Conservation (phyloP, 2,888 invertebrate genomes). For the Brenthis ino region DNA sequence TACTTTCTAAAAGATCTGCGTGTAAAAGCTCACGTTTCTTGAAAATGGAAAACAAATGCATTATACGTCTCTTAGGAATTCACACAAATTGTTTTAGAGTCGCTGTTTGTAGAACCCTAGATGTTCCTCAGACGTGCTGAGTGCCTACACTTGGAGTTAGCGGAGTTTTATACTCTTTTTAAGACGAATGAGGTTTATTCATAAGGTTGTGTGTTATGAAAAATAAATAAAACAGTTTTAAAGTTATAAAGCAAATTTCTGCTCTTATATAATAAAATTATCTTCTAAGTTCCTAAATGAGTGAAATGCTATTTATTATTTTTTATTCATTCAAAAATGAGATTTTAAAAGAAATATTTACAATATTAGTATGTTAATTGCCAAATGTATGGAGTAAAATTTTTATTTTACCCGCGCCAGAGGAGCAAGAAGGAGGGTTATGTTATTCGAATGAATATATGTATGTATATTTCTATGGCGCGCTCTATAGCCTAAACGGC, state of each 20-base stretch:
- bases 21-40: slow-evolving; percentile 17
- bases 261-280: background rate
- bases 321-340: no score
- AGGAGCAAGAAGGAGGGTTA: no score
- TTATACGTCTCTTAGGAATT: slow-evolving; percentile 33
- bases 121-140: slow-evolving; percentile 40
- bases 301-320: no score
- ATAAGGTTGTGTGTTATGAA: background rate
- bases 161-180: slow-evolving; percentile 16
- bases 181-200: background rate
- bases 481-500: no score
- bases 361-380: no score
- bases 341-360: no score
- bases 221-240: slow-evolving; percentile 2
- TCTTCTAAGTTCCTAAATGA: background rate
- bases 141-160: slow-evolving; percentile 37
- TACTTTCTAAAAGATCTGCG: background rate
- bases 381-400: no score
- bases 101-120: slow-evolving; percentile 42
- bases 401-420: no score
- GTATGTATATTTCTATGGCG: no score
- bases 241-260: slow-evolving; percentile 9
- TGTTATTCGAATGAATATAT: no score
- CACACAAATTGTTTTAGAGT: slow-evolving; percentile 44
- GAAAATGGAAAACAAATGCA: slow-evolving; percentile 41